phyloP scores from a whole-genome alignment of 2,797 vertebrate genomes.

The Eurystomus glaucurus region DNA sequence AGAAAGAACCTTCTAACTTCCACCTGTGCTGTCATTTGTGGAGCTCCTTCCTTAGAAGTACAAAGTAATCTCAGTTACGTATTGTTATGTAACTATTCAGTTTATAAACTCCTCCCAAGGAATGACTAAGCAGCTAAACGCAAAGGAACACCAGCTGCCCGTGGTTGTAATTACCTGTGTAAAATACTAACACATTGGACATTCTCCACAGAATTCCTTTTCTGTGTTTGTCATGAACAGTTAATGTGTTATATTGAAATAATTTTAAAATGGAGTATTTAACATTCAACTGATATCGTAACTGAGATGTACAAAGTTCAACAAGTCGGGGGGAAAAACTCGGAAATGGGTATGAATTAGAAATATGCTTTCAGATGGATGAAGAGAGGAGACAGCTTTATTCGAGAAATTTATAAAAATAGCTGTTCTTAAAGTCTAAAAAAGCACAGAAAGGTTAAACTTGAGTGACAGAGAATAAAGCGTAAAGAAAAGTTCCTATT shows the following conservation, averaged over 20 bases:
- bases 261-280: background rate
- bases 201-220: background rate
- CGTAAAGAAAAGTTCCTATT: background rate
- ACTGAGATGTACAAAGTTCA: background rate
- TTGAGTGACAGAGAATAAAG: background rate
- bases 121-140: background rate
- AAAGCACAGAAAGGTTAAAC: background rate
- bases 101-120: background rate
- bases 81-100: background rate
- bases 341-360: background rate
- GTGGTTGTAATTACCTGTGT: background rate
- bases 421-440: background rate
- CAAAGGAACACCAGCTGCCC: background rate
- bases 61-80: background rate
- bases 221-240: background rate
- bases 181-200: background rate
- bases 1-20: background rate
- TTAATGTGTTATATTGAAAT: background rate
- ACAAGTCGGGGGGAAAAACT: background rate
- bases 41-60: background rate
- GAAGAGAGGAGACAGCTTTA: background rate
- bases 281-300: background rate
- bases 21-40: background rate
- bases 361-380: background rate
- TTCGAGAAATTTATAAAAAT: background rate